phyloP scores from a whole-genome alignment of 1,140 invertebrate species.

The Octopus bimaculoides region DNA sequence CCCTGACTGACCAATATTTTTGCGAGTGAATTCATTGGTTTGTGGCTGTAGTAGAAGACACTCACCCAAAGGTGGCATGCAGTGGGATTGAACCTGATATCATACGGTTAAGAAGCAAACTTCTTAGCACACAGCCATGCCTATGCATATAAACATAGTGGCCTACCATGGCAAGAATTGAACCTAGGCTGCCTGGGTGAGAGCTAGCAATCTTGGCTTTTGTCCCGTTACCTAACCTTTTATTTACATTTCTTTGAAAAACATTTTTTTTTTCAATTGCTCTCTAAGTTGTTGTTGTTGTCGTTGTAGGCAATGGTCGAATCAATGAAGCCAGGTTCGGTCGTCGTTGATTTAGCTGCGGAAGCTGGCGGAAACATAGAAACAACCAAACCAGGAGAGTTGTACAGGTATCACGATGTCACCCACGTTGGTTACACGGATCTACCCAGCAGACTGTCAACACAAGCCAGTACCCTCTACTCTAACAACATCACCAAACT shows the following conservation, averaged over 20 bases:
- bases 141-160: no score
- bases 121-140: background rate
- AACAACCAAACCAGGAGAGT: constrained; percentile 77
- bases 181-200: no score
- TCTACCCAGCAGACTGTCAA: constrained; percentile 78
- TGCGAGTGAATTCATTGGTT: no score
- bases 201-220: no score
- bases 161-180: no score
- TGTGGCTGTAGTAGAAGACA: no score
- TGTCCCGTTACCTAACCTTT: no score
- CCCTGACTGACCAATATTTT: no score
- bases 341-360: constrained; percentile 85
- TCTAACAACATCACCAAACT: constrained; percentile 90
- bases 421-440: constrained; percentile 84
- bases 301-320: constrained; percentile 72
- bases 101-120: no score
- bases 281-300: constrained; percentile 4
- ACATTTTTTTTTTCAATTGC: background rate
- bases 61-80: no score
- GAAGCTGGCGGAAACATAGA: constrained; percentile 87
- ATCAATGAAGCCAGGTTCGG: constrained; percentile 84
- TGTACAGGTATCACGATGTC: constrained; percentile 74
- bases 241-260: background rate
- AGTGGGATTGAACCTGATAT: no score
- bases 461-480: constrained; percentile 82